Conservation (phyloP, 2,113 vertebrate species). For the Chiloscyllium plagiosum region DNA sequence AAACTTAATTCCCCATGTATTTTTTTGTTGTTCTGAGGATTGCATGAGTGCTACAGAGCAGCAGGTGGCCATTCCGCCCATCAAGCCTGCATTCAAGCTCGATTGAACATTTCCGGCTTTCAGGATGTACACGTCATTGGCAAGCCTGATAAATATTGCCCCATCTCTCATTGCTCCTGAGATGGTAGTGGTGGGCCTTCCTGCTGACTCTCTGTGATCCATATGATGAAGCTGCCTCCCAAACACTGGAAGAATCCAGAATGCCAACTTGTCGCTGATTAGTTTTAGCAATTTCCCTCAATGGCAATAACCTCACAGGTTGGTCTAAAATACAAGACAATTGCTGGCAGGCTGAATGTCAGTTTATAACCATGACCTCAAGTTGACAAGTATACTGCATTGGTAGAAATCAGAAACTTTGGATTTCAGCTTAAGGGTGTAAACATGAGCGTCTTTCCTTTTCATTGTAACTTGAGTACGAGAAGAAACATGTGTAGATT, state of each 20-base stretch:
- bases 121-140: not conserved
- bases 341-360: not conserved
- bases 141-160: not conserved
- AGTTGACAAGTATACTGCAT: not conserved
- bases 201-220: not conserved
- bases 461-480: conserved; percentile 7
- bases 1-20: not conserved
- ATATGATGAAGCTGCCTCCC: not conserved
- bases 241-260: not conserved
- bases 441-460: conserved; percentile 8
- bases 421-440: conserved; percentile 1
- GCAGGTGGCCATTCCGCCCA: too few species aligned
- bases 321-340: not conserved
- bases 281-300: not conserved
- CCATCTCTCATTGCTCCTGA: not conserved
- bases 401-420: not conserved
- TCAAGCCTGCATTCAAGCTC: too few species aligned
- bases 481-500: conserved; percentile 25
- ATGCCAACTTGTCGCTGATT: not conserved
- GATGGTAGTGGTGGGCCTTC: not conserved
- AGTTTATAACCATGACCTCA: not conserved
- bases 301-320: not conserved
- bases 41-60: too few species aligned
- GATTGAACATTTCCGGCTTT: not conserved
- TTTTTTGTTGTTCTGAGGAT: not conserved